Evolutionary conservation across 2,797 vertebrate species (phyloP).

Genomic region (Podargus strigoides): DNA sequence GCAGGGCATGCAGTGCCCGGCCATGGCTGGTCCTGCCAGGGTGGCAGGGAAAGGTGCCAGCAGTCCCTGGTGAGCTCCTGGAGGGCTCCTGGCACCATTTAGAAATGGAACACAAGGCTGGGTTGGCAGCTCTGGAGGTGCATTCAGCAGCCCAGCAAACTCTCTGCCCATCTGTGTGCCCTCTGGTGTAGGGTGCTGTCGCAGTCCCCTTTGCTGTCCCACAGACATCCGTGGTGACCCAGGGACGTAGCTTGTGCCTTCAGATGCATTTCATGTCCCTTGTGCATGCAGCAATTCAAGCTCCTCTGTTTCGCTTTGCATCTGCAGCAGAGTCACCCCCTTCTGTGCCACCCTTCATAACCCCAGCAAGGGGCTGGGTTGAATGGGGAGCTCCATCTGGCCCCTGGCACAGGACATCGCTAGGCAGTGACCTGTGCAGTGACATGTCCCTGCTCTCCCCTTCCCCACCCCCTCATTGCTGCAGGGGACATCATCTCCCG

Average conservation of each 20-base stretch:
- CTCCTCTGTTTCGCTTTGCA: neutral
- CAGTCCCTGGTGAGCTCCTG: neutral
- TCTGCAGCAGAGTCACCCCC: accelerated
- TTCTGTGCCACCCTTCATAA: neutral
- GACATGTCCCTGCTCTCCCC: neutral
- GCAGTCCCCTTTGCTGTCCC: neutral
- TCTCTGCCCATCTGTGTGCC: neutral
- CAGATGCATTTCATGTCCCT: neutral
- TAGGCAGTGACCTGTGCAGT: neutral
- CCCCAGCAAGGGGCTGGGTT: neutral
- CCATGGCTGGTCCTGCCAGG: neutral
- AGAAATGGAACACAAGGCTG: neutral
- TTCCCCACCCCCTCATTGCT: neutral
- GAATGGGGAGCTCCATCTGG: neutral
- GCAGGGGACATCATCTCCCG: slow-evolving; percentile 93
- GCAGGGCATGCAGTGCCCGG: neutral
- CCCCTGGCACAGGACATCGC: accelerated
- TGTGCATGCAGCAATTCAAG: neutral
- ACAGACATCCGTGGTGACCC: neutral
- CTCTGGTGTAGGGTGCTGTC: neutral
- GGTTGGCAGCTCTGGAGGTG: neutral
- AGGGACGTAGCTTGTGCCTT: neutral
- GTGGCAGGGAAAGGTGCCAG: neutral
- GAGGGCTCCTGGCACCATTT: neutral
- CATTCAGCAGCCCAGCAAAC: neutral